Evolutionary conservation across 1,140 invertebrate species (phyloP).

Genomic region (Aphaenogaster floridana): DNA sequence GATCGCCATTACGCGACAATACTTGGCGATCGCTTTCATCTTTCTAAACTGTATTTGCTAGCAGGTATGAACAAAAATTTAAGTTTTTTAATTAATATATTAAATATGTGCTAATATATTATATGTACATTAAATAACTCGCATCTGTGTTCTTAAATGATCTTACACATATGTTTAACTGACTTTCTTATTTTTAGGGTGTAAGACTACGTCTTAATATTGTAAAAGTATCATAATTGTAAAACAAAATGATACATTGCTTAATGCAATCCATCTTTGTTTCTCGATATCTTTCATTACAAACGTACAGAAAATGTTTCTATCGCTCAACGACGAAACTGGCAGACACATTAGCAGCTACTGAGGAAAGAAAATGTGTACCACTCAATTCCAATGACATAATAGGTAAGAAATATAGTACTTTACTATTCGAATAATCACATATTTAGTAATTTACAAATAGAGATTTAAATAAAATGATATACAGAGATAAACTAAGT

Average conservation of each 20-base stretch:
- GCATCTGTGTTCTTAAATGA: constrained; percentile 3
- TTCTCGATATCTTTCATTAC: constrained; percentile 38
- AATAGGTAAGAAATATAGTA: constrained; percentile 52
- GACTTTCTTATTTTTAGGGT: not conserved
- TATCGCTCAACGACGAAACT: constrained; percentile 51
- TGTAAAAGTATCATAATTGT: constrained; percentile 9
- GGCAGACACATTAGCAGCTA: constrained; percentile 31
- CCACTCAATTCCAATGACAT: constrained; percentile 37
- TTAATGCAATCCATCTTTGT: constrained; percentile 33
- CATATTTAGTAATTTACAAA: not conserved
- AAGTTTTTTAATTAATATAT: not conserved
- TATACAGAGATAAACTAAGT: not conserved
- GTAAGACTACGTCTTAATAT: not conserved
- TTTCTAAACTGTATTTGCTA: constrained; percentile 27
- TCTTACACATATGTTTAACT: not conserved
- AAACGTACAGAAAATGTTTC: constrained; percentile 19
- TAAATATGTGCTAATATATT: not conserved
- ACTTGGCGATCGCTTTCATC: not conserved
- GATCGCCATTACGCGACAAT: not conserved
- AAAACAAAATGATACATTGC: constrained; percentile 44
- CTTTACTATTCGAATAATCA: not conserved
- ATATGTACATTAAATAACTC: not conserved
- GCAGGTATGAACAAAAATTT: constrained; percentile 16
- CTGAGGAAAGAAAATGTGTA: constrained; percentile 45
- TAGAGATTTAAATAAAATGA: not conserved